Conservation (phyloP, 92 coral and sea anemone genomes). For the Phenganax marumi region DNA sequence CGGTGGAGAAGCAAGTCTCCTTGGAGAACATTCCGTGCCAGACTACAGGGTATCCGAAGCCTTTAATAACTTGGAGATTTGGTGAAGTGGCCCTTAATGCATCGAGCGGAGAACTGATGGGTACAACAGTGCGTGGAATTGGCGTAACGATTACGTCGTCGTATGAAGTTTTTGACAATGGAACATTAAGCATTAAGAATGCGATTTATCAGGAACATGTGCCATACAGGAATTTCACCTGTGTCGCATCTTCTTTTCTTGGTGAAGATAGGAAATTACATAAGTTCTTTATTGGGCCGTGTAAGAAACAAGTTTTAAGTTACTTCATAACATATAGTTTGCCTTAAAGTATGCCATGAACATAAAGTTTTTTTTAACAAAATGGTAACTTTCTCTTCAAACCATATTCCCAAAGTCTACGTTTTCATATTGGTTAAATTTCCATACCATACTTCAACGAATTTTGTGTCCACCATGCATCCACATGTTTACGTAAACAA, state of each 20-base stretch:
- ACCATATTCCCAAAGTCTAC: too few relatives aligned
- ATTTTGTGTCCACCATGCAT: too few relatives aligned
- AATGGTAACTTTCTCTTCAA: too few relatives aligned
- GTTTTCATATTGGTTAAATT: too few relatives aligned
- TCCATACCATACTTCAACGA: too few relatives aligned
- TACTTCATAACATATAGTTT: too few relatives aligned
- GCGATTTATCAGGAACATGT: neutral
- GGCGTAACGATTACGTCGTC: neutral
- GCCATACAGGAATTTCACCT: constrained; percentile 1
- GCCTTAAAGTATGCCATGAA: too few relatives aligned
- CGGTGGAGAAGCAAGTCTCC: neutral
- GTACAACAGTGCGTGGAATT: neutral
- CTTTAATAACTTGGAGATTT: constrained; percentile 40
- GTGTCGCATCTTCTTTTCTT: constrained; percentile 5
- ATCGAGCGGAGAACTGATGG: neutral
- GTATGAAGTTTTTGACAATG: constrained; percentile 23
- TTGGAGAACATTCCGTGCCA: constrained; percentile 30
- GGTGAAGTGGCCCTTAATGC: neutral
- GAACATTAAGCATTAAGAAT: neutral
- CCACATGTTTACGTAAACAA: too few relatives aligned
- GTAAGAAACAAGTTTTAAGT: neutral
- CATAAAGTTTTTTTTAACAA: too few relatives aligned
- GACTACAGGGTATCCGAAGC: constrained; percentile 50
- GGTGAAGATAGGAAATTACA: constrained; percentile 2
- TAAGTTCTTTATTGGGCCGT: neutral